Conservation (phyloP, 2,113 vertebrate species). For the Heptranchias perlo region DNA sequence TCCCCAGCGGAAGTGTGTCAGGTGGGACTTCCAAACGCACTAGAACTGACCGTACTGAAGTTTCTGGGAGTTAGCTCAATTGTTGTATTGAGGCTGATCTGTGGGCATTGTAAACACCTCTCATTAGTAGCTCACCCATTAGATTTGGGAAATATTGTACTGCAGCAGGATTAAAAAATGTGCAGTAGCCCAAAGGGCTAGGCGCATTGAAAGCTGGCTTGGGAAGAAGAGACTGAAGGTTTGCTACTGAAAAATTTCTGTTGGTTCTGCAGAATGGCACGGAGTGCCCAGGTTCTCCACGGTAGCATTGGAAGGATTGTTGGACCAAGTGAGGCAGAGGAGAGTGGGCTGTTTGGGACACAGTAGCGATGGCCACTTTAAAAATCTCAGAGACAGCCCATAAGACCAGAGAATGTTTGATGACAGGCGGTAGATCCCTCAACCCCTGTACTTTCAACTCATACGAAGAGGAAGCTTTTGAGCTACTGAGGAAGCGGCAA, state of each 20-base stretch:
- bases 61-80: neutral
- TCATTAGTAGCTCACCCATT: neutral
- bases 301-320: neutral
- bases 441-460: neutral
- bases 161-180: neutral
- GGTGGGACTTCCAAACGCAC: neutral
- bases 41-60: too few relatives aligned
- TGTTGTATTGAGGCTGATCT: neutral
- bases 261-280: neutral
- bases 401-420: neutral
- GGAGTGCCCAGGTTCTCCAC: too few relatives aligned
- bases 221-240: neutral
- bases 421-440: neutral
- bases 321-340: neutral
- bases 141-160: neutral
- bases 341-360: neutral
- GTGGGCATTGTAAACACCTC: neutral
- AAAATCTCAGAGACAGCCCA: neutral
- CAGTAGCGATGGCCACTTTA: neutral
- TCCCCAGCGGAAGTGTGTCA: neutral
- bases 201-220: neutral
- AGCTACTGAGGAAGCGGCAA: neutral
- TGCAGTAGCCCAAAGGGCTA: neutral
- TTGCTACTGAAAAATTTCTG: neutral
- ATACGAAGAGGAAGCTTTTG: neutral